These are phyloP conservation scores for Saccopteryx leptura DNA, from an alignment of 2,113 vertebrate genomes.

Conservation along the genomic window DNA sequence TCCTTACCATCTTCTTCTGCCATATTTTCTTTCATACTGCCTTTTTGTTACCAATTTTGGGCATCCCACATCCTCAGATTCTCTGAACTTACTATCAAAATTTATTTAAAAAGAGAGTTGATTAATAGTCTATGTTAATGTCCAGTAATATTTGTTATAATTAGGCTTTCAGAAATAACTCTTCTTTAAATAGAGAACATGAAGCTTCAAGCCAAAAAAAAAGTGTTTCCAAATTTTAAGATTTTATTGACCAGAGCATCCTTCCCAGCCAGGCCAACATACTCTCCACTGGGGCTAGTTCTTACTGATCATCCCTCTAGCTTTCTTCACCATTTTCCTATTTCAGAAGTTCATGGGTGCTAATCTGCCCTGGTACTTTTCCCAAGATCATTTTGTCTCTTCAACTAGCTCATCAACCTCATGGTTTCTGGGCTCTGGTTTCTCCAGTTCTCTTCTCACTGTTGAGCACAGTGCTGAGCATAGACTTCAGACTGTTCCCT, in stretches of 20 bases:
- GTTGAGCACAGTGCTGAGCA: neutral
- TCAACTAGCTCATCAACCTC: neutral
- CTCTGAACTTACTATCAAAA: slow-evolving; percentile 34
- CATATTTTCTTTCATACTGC: neutral
- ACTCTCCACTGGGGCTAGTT: slow-evolving; percentile 48
- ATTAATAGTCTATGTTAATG: neutral
- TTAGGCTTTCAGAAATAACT: slow-evolving; percentile 26
- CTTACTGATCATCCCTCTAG: slow-evolving; percentile 20
- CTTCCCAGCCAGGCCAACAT: slow-evolving; percentile 48
- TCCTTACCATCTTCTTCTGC: neutral
- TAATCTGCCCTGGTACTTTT: neutral
- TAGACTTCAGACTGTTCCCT: neutral
- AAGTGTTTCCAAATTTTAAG: slow-evolving; percentile 32
- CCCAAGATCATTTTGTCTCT: neutral
- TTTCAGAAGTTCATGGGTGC: slow-evolving; percentile 61
- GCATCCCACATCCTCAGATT: neutral
- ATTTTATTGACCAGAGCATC: slow-evolving; percentile 37
- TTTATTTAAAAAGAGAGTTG: neutral
- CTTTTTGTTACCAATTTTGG: neutral
- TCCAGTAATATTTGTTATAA: slow-evolving; percentile 29
- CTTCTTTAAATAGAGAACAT: neutral
- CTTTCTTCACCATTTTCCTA: slow-evolving; percentile 67
- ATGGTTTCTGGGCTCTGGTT: neutral
- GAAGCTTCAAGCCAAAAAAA: neutral
- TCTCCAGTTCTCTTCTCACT: neutral